A percentile compares a stretch with the other conserved stretches of the same genome.
These are phyloP conservation scores for Stenopsyche tienmushanensis DNA, from an alignment of 1,140 invertebrate genomes.

Conservation along the genomic window DNA sequence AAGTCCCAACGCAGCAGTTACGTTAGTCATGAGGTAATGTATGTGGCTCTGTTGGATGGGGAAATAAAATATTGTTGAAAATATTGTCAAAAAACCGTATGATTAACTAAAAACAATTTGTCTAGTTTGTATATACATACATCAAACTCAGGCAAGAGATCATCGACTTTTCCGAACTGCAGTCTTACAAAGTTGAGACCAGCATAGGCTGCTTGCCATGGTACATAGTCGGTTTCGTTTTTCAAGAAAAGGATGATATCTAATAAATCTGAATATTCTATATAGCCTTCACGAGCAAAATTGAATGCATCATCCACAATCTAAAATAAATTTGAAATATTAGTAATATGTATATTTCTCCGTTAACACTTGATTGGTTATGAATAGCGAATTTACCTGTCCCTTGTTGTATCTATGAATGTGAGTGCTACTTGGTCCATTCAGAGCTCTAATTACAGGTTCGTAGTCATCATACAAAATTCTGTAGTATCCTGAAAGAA, in stretches of 20 bases:
- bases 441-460: neutral
- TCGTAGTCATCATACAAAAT: conserved; percentile 2
- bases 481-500: conserved; percentile 2
- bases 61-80: no score
- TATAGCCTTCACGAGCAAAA: conserved; percentile 53
- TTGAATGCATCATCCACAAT: conserved; percentile 80
- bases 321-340: conserved; percentile 51
- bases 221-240: conserved; percentile 64
- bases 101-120: no score
- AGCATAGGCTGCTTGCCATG: conserved; percentile 65
- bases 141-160: neutral
- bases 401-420: neutral
- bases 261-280: conserved; percentile 52
- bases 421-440: neutral
- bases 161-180: conserved; percentile 24
- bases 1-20: no score
- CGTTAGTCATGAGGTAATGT: no score
- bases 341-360: no score
- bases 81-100: no score
- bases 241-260: conserved; percentile 59
- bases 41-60: no score
- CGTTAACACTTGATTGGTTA: no score
- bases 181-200: conserved; percentile 52
- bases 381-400: conserved; percentile 37
- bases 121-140: conserved; percentile 50